These are phyloP conservation scores for Trochalopteron elliotii DNA, from an alignment of 2,113 vertebrate species.

Conservation along the genomic window DNA sequence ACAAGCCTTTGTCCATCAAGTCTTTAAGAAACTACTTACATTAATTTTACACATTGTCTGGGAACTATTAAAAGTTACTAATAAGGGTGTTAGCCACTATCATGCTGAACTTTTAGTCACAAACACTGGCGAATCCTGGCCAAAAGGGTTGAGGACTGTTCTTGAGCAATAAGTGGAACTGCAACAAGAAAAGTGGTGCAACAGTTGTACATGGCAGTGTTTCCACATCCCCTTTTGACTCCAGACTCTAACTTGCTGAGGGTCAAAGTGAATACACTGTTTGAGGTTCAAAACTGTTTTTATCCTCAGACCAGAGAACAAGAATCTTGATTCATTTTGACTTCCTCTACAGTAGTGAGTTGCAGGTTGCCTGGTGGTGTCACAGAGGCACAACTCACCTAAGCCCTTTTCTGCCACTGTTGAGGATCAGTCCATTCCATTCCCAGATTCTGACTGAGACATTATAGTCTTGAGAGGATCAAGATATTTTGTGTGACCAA, in stretches of 20 bases:
- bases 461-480: neutral
- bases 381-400: neutral
- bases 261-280: neutral
- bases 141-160: fast-evolving
- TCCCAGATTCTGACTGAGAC: neutral
- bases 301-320: neutral
- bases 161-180: conserved; percentile 12
- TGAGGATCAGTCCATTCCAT: neutral
- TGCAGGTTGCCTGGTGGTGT: neutral
- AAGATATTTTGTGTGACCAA: neutral
- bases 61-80: neutral
- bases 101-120: neutral
- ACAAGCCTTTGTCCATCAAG: neutral
- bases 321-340: neutral
- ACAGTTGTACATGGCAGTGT: neutral
- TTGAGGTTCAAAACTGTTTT: neutral
- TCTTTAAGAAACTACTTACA: neutral
- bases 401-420: neutral
- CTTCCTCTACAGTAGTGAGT: neutral
- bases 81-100: neutral
- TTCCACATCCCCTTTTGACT: conserved; percentile 24
- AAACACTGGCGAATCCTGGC: neutral
- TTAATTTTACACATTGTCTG: neutral
- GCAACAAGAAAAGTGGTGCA: conserved; percentile 7
- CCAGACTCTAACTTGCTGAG: neutral